Evolutionary conservation across 2,888 invertebrate genomes (phyloP), one percentile per base, ranked within the genome.

Genomic region (Amblyteles armatorius): DNA sequence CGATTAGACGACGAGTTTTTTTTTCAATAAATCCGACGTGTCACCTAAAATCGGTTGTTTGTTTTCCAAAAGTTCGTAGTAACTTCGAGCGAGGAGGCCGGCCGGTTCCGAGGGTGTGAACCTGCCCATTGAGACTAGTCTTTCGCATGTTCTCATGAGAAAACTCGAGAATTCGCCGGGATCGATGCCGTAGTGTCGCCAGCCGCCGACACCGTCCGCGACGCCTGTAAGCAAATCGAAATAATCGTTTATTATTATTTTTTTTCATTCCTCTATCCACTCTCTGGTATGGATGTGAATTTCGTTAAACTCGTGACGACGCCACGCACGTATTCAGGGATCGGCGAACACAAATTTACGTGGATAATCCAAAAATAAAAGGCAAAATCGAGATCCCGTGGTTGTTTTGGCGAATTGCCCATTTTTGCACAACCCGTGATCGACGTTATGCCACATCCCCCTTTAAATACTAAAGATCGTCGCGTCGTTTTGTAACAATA

Each of bases 181-280:
- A 94, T 99, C 99, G 89, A 99, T 98, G 74, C 99, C 99, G 94
- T 99, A 99, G 87, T 98, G 97, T 91, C 99, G 96, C 99, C 99
- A 99, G 74, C 99, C 99, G 79, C 99, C 99, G 78, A 99, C 99
- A 87, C 99, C 99, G 94, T 99, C 99, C 84, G 99, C 99, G 89
- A 99, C 99, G 92, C 99, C 99, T 99, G 92, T 9, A 94, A 93
- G 9, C 7, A 33, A 13, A 65, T n/a, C 7, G 6, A 33, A n/a
- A 36, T 36, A 33, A 36, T 63, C 52, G 13, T 44, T 57, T 22
- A 63, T 73, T 77, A 36, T 76, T 16, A 74, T 44, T 76, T 7
- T 16, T 26, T 76, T 7, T 16, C 13, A 40, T 11, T 40, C 0
- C 40, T 40, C 40, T 2, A 11, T 40, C 11, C 40, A 7, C 9